Conservation (phyloP, 2,888 invertebrate genomes). For the Caenorhabditis sinica region DNA sequence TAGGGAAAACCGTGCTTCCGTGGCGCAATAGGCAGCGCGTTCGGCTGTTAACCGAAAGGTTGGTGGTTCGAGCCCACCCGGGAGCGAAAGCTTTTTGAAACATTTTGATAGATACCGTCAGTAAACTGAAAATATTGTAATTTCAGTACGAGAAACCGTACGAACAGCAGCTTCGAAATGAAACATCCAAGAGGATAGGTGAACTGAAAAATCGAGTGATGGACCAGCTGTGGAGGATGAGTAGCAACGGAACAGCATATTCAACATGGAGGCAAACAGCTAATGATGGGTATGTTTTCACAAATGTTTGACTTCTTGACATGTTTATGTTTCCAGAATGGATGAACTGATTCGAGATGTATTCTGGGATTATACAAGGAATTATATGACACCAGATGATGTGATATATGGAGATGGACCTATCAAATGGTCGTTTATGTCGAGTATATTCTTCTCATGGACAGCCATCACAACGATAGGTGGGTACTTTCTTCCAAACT, state of each 20-base stretch:
- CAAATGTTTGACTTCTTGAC: not conserved
- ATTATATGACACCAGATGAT: conserved; percentile 83
- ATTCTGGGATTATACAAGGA: conserved; percentile 82
- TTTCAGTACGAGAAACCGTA: conserved; percentile 82
- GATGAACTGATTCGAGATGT: conserved; percentile 80
- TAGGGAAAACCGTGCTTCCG: conserved; percentile 1
- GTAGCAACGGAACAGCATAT: conserved; percentile 73
- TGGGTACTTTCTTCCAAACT: conserved; percentile 29
- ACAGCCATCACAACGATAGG: conserved; percentile 84
- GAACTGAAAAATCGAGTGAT: conserved; percentile 78
- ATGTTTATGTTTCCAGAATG: conserved; percentile 72
- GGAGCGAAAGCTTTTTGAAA: conserved; percentile 74
- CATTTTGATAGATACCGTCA: no score
- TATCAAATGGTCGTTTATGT: conserved; percentile 83
- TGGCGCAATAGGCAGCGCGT: conserved; percentile 88
- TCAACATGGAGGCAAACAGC: conserved; percentile 76
- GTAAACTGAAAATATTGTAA: not conserved
- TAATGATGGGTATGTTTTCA: conserved; percentile 73
- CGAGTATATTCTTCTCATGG: conserved; percentile 83
- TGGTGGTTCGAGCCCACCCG: conserved; percentile 83
- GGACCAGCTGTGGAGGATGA: conserved; percentile 77
- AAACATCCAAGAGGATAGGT: conserved; percentile 77
- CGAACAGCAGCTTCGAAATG: conserved; percentile 81
- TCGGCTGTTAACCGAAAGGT: conserved; percentile 88
- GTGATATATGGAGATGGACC: conserved; percentile 81